phyloP scores from a whole-genome alignment of 1,140 invertebrate genomes.

The Cyclina sinensis region DNA sequence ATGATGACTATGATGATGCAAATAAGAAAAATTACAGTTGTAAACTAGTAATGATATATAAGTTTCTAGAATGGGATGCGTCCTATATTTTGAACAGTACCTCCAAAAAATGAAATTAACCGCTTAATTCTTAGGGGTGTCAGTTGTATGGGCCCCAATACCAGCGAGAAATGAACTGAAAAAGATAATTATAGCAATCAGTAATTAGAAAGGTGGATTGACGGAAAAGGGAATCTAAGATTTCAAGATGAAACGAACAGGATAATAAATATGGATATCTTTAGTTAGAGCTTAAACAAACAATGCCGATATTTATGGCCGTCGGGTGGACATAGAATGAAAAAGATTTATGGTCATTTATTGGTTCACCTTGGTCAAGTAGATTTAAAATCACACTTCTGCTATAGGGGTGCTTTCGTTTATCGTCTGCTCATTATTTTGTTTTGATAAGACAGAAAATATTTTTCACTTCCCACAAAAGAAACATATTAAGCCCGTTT shows the following conservation, averaged over 20 bases:
- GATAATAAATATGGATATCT: background rate
- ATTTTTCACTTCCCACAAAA: slow-evolving; percentile 16
- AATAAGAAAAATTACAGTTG: too few relatives aligned
- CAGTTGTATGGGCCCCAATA: too few relatives aligned
- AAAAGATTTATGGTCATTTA: slow-evolving; percentile 7
- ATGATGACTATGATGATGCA: too few relatives aligned
- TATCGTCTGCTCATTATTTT: slow-evolving; percentile 24
- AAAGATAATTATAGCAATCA: too few relatives aligned
- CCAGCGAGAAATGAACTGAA: too few relatives aligned
- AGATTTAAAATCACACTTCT: background rate
- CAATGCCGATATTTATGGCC: background rate
- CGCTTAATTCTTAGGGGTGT: too few relatives aligned
- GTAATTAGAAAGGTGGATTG: too few relatives aligned
- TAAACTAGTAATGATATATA: too few relatives aligned
- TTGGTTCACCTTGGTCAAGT: slow-evolving; percentile 18
- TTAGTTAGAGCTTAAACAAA: background rate
- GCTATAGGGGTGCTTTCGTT: background rate
- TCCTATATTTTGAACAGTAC: too few relatives aligned
- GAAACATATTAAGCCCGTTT: background rate
- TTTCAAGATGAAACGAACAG: background rate
- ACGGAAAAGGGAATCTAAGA: too few relatives aligned
- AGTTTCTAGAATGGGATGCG: too few relatives aligned
- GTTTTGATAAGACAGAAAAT: slow-evolving; percentile 9
- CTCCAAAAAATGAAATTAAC: too few relatives aligned
- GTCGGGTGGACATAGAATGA: background rate